phyloP scores from a whole-genome alignment of 1,140 invertebrate genomes.

The Parapsyche elsis region DNA sequence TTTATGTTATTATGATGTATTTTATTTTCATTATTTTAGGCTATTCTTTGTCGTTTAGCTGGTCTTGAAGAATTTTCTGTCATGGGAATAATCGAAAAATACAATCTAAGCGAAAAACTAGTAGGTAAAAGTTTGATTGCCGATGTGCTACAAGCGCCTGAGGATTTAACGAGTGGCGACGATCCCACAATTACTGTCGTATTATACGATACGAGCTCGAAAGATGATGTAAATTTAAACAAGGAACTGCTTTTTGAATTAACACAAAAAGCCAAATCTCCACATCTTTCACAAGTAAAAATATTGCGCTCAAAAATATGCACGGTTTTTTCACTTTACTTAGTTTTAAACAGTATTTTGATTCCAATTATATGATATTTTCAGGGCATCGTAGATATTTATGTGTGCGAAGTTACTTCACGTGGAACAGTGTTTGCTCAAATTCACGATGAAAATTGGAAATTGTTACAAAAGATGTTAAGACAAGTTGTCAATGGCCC shows the following conservation, averaged over 20 bases:
- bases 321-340: constrained; percentile 47
- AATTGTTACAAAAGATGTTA: constrained; percentile 48
- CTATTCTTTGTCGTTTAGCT: constrained; percentile 70
- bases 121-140: constrained; percentile 47
- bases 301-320: too few relatives aligned
- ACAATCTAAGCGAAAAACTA: constrained; percentile 33
- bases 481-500: constrained; percentile 38
- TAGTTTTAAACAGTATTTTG: neutral
- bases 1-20: constrained; percentile 5
- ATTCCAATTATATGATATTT: constrained; percentile 27
- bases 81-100: neutral
- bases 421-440: constrained; percentile 46
- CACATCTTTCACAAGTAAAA: constrained; percentile 44
- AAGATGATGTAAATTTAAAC: constrained; percentile 68
- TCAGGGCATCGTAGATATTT: constrained; percentile 46
- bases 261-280: constrained; percentile 40
- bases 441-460: constrained; percentile 50
- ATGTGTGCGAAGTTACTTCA: constrained; percentile 39
- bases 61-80: constrained; percentile 68
- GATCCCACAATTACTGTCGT: constrained; percentile 68
- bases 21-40: constrained; percentile 61
- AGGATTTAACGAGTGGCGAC: constrained; percentile 34
- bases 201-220: constrained; percentile 68
- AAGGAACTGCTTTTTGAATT: constrained; percentile 61
- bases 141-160: constrained; percentile 47